A percentile compares a stretch with the other conserved stretches of the same genome.
Conservation (phyloP, 2,113 vertebrate species). For the Xiphophorus maculatus region DNA sequence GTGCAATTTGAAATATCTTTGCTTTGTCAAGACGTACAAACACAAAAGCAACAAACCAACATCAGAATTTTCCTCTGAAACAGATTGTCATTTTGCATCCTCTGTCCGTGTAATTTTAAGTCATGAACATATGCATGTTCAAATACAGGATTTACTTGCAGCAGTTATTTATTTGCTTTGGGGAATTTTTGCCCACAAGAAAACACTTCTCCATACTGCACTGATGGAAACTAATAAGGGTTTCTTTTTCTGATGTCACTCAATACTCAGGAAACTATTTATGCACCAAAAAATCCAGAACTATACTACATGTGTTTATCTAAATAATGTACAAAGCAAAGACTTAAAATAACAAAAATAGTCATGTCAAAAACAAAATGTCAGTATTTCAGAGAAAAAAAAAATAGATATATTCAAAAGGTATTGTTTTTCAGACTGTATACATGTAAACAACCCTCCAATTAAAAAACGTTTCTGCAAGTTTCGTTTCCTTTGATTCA, state of each 20-base stretch:
- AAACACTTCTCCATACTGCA: neutral
- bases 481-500: no score
- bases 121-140: neutral
- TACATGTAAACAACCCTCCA: no score
- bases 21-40: conserved; percentile 18
- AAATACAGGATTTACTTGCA: neutral
- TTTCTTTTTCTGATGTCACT: neutral
- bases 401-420: no score
- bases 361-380: no score
- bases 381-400: no score
- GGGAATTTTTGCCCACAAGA: neutral
- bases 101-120: neutral
- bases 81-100: no score
- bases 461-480: no score
- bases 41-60: neutral
- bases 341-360: no score
- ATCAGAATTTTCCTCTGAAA: neutral
- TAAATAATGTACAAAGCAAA: no score
- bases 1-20: neutral
- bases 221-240: neutral
- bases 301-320: neutral
- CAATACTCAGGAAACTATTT: neutral
- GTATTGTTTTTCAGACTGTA: no score
- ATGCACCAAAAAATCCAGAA: neutral
- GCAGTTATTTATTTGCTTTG: conserved; percentile 5